phyloP scores from a whole-genome alignment of 2,797 vertebrate genomes.

The Ptychobarbus kaznakovi region DNA sequence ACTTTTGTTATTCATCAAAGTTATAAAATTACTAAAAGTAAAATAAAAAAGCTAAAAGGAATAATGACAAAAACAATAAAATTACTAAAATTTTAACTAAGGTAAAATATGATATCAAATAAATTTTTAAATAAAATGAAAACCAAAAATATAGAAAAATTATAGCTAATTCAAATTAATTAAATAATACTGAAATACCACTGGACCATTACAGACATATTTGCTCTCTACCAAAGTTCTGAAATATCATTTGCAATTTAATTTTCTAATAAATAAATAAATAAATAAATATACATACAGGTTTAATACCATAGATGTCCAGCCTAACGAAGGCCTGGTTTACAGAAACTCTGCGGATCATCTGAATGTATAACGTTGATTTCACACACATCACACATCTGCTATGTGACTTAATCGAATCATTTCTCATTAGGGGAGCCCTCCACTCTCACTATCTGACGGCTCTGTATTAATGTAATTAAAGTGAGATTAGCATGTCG shows the following conservation, averaged over 20 bases:
- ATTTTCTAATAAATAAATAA: not conserved
- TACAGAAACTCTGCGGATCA: not conserved
- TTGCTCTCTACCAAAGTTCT: not conserved
- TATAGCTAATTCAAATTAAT: not conserved
- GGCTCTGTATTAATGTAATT: slow-evolving; percentile 88
- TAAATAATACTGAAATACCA: not conserved
- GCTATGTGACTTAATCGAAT: slow-evolving; percentile 85
- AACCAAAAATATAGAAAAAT: not conserved
- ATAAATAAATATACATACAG: too few relatives aligned
- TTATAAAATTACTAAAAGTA: not conserved
- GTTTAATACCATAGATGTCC: not conserved
- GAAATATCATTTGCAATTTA: not conserved
- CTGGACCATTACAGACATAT: not conserved
- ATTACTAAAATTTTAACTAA: not conserved
- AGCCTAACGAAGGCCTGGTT: not conserved
- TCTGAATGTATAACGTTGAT: not conserved
- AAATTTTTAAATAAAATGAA: not conserved
- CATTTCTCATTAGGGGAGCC: slow-evolving; percentile 87
- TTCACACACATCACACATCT: slow-evolving; percentile 84
- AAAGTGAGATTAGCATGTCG: slow-evolving; percentile 89
- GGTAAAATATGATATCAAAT: not conserved
- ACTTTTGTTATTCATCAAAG: not conserved
- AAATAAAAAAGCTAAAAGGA: not conserved
- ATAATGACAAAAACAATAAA: not conserved
- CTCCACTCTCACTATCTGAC: slow-evolving; percentile 86